These are phyloP conservation scores for Venustoraphidia nigricollis DNA, from an alignment of 2,888 invertebrate genomes.

Conservation along the genomic window DNA sequence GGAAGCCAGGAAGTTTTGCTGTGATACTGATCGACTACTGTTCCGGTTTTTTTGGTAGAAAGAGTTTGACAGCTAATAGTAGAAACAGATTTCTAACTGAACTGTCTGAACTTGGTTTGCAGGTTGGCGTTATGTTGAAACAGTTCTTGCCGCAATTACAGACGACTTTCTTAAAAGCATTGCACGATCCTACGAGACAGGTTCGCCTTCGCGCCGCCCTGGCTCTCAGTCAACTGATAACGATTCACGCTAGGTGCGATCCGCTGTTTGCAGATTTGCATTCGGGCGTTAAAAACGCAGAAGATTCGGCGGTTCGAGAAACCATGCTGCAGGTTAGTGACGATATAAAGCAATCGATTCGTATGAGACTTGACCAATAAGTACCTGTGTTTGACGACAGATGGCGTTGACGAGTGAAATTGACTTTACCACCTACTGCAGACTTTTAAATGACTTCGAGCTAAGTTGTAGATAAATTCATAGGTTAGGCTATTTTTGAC, in stretches of 20 bases:
- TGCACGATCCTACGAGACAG: slow-evolving; percentile 74
- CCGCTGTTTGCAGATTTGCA: slow-evolving; percentile 89
- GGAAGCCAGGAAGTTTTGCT: too few relatives aligned
- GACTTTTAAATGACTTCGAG: too few relatives aligned
- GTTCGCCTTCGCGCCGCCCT: slow-evolving; percentile 81
- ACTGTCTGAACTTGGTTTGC: slow-evolving; percentile 11
- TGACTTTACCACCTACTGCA: too few relatives aligned
- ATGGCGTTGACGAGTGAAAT: too few relatives aligned
- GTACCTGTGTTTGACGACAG: too few relatives aligned
- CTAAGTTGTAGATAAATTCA: too few relatives aligned
- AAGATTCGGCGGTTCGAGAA: slow-evolving; percentile 58
- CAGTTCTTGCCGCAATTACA: slow-evolving; percentile 97
- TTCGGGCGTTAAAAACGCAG: slow-evolving; percentile 65
- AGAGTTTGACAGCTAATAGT: too few relatives aligned
- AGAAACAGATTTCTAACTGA: not conserved
- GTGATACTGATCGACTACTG: too few relatives aligned
- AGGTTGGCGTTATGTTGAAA: slow-evolving; percentile 89
- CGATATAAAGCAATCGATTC: not conserved
- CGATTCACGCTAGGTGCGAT: slow-evolving; percentile 87
- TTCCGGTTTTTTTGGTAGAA: too few relatives aligned
- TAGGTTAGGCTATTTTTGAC: too few relatives aligned
- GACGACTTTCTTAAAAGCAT: slow-evolving; percentile 91
- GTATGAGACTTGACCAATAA: too few relatives aligned
- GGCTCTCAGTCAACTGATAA: slow-evolving; percentile 75
- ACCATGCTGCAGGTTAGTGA: slow-evolving; percentile 3